Conservation (phyloP, 2,113 vertebrate genomes). For the Crypturellus undulatus region DNA sequence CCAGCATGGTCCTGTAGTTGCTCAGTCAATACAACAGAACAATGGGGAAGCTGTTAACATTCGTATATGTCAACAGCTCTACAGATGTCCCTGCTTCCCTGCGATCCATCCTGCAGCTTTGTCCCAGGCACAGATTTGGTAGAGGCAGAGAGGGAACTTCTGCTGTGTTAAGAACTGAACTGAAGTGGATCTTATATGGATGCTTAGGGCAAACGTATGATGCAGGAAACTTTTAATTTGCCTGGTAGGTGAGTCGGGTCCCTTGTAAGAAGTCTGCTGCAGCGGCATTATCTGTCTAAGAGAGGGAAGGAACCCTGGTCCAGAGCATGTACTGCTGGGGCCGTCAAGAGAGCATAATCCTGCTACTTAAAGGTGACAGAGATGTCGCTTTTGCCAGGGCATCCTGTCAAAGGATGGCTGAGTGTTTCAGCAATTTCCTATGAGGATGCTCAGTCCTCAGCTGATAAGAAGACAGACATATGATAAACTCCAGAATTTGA, state of each 20-base stretch:
- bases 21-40: accelerated
- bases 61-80: not conserved
- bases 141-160: not conserved
- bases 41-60: not conserved
- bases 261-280: not conserved
- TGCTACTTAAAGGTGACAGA: not conserved
- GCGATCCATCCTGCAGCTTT: not conserved
- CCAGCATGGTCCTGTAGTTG: not conserved
- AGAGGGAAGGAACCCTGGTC: not conserved
- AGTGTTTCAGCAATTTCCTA: not conserved
- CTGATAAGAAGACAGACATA: not conserved
- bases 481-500: not conserved
- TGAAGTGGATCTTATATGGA: accelerated
- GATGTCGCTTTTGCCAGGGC: not conserved
- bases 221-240: not conserved
- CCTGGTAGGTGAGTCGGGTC: not conserved
- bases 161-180: not conserved
- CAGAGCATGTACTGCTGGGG: not conserved
- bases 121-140: not conserved
- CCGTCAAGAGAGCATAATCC: not conserved
- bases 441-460: not conserved
- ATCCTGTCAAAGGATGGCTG: not conserved
- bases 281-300: not conserved
- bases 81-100: not conserved
- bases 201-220: not conserved